Percentiles rank a stretch among this genome's conserved stretches.
phyloP scores from a whole-genome alignment of 2,113 vertebrate genomes.

The Gulo gulo region DNA sequence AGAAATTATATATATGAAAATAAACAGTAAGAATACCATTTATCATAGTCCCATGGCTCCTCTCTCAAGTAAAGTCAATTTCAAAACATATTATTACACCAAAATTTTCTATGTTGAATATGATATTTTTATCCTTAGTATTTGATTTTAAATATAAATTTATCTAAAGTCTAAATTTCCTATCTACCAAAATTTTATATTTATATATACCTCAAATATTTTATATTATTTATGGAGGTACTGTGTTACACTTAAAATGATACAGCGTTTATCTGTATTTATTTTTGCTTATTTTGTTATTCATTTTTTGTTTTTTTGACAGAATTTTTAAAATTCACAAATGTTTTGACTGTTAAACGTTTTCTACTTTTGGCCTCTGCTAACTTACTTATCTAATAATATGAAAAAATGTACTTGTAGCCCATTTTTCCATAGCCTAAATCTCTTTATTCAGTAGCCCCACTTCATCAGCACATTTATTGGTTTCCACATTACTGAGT shows the following conservation, averaged over 20 bases:
- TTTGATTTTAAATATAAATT: slow-evolving; percentile 46
- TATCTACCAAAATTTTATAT: not conserved
- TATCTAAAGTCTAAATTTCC: slow-evolving; percentile 20
- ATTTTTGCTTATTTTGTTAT: slow-evolving; percentile 22
- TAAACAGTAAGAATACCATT: slow-evolving; percentile 34
- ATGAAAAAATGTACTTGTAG: not conserved
- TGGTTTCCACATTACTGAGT: not conserved
- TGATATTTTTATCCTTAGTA: slow-evolving; percentile 23
- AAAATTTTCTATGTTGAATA: slow-evolving; percentile 10
- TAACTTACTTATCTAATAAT: not conserved
- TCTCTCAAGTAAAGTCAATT: slow-evolving; percentile 24
- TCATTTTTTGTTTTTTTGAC: slow-evolving; percentile 9
- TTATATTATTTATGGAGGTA: not conserved
- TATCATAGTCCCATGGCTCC: not conserved
- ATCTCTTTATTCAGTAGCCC: not conserved
- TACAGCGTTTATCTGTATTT: slow-evolving; percentile 19
- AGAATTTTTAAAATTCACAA: slow-evolving; percentile 37
- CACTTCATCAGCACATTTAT: not conserved
- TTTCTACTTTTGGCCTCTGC: slow-evolving; percentile 36
- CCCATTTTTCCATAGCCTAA: not conserved
- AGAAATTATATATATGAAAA: slow-evolving; percentile 22
- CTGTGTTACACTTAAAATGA: not conserved
- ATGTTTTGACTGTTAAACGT: not conserved
- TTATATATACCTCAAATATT: slow-evolving; percentile 29
- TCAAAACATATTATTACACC: not conserved